Evolutionary conservation across 1,140 invertebrate genomes (phyloP), one percentile per base, ranked within the genome.

Genomic region (Leucophenga varia): DNA sequence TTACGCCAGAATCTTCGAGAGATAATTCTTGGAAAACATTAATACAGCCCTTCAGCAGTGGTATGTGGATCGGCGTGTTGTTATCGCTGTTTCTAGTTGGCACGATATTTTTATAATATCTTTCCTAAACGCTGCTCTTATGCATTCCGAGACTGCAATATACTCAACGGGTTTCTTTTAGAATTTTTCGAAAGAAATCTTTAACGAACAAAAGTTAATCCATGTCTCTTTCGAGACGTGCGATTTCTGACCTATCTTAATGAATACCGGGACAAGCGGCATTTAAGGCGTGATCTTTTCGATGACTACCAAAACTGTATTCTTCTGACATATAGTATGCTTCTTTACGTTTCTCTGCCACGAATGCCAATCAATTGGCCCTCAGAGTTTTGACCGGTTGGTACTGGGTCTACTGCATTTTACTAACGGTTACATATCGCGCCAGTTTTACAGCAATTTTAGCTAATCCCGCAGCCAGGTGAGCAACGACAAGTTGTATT

Each of bases 11-110:
- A 77, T 83, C 88, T 18, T 72, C 86, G 18, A 82, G 82, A 14
- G 84, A 90, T 75, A 88, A 89, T 63, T 87, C 87, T 4, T 92
- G 89, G 88, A 86, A 88, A 72, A 87, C 89, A 3, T 76, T 93
- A 5, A 86, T 91, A 54, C 64, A 88, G 42, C 89, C 90, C 1
- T 91, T 92, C 52, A 85, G 64, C 18, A 57, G 46, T 2, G 57
- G 41, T 8, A 75, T 75, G 72, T 75, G 73, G 72, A 49, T 51
- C 0, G 69, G 69, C 0, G 61, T 75, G 2, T 20, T 74, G 16
- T 47, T 75, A 16, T 76, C 73, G 0, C 49, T 73, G 1, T 55
- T 76, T 16, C 37, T 59, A 0, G 64, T 74, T 9, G 70, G 73
- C 34, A 61, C 55, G 17, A 37, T 64, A 18, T 76, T 73, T 42